Base-by-base conservation (phyloP, 2,113 vertebrate species). In the Actenoides hombroni region DNA sequence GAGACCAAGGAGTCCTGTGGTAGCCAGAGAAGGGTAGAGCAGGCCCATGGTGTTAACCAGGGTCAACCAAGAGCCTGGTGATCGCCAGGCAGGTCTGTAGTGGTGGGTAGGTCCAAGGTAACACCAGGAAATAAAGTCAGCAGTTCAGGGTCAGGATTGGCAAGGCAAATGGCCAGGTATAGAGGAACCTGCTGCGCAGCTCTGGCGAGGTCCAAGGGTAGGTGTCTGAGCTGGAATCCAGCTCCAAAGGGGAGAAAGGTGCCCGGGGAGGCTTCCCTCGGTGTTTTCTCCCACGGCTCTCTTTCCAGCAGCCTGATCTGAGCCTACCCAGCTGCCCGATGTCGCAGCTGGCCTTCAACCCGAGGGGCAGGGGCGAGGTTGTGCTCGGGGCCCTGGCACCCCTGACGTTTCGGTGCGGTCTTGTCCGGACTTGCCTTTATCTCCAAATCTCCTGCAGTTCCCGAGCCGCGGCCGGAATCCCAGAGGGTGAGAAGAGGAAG, bases 401-500 rank as follows among this genome's bases (percentile, higher is more conserved):
- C 3, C 67, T 26, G 12, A 1, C 77, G 33, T 63, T 83, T 46
- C 39, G 42, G 6, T 18, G 56, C 76, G 56, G 33, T 64, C 70
- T 87, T 67, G 74, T 79, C 81, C 56, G 85, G 64, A 10, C 63
- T 46, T 5, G 70, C 40, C 31, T 85, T 56, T 68, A 46, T 84
- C 86, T 51, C 65, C 53, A 82, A 91, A 77, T 65, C 67, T 68
- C 56, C 65, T 51, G 33, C 67, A 60, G 53, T 51, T 86, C 57
- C 82, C 17, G 39, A 53, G 51, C 78, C 11, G 0, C 10, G 59
- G 49, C 83, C 79, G 42, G 59, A 86, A 86, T 81, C 16, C 35
- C 53, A 3, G 67, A 35, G 84, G 74, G 54, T 80, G 80, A 44
- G 42, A 96, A 92, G 89, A 60, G 91, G 95, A 96, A 96, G 86